Percentiles rank a stretch among this genome's conserved stretches.
These are phyloP conservation scores for Parnassius orleans DNA, from an alignment of 2,888 invertebrate species.

Conservation along the genomic window DNA sequence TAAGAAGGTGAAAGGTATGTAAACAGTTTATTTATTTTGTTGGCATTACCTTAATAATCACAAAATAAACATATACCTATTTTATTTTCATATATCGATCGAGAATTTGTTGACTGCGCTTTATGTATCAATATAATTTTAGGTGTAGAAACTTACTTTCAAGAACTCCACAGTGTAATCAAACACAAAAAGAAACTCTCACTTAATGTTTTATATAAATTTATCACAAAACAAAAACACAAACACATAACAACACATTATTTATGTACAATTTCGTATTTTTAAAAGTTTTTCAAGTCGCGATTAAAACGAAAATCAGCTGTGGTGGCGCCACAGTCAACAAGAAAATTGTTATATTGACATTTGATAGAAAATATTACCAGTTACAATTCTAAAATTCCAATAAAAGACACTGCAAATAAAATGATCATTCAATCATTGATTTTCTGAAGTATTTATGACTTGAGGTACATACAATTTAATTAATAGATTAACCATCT, in stretches of 20 bases:
- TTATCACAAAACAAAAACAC: slow-evolving; percentile 27
- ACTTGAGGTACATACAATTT: too few species aligned
- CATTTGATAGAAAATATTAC: slow-evolving; percentile 8
- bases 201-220: slow-evolving; percentile 15
- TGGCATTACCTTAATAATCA: background rate
- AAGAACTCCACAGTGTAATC: slow-evolving; percentile 23
- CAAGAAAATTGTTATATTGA: slow-evolving; percentile 9
- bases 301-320: slow-evolving; percentile 33
- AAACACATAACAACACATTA: slow-evolving; percentile 32
- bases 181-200: slow-evolving; percentile 20
- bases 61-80: background rate
- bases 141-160: slow-evolving; percentile 34
- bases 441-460: too few species aligned
- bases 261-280: slow-evolving; percentile 38
- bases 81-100: slow-evolving; percentile 61
- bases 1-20: background rate
- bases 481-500: too few species aligned
- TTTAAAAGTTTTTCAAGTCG: slow-evolving; percentile 33
- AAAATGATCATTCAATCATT: too few species aligned
- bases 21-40: background rate
- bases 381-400: background rate
- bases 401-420: background rate
- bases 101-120: slow-evolving; percentile 47
- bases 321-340: slow-evolving; percentile 19
- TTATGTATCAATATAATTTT: slow-evolving; percentile 30